A percentile compares a stretch with the other conserved stretches of the same genome.
Evolutionary conservation across 1,140 invertebrate genomes (phyloP).

Genomic region (Drosophila sp.): DNA sequence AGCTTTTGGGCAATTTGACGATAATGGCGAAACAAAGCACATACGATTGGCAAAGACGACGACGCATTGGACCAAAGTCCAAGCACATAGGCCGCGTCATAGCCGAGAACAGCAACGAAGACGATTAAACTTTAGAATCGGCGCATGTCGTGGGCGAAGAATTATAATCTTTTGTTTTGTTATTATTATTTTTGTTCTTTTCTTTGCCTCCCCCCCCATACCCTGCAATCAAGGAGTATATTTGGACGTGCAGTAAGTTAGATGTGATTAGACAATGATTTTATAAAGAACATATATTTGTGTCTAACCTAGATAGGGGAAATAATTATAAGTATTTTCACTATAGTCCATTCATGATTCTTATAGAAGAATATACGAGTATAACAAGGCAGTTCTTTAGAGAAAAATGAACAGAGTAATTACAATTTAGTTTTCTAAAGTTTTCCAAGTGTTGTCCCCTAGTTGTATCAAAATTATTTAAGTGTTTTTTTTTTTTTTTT

Average conservation of each 20-base stretch:
- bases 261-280: too few relatives aligned
- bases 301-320: too few relatives aligned
- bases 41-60: constrained; percentile 1
- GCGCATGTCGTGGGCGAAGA: constrained; percentile 21
- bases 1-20: neutral
- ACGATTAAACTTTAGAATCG: constrained; percentile 12
- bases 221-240: neutral
- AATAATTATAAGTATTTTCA: too few relatives aligned
- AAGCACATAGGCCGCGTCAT: constrained; percentile 19
- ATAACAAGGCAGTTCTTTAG: too few relatives aligned
- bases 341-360: too few relatives aligned
- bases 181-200: neutral
- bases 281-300: too few relatives aligned
- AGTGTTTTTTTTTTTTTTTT: neutral
- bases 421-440: too few relatives aligned
- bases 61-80: constrained; percentile 20
- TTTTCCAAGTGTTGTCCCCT: too few relatives aligned
- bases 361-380: too few relatives aligned
- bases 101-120: constrained; percentile 12
- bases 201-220: neutral
- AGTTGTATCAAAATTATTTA: too few relatives aligned
- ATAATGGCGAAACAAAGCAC: constrained; percentile 2
- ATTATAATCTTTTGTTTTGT: constrained; percentile 5
- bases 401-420: too few relatives aligned
- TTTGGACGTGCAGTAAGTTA: neutral